Evolutionary conservation across 2,888 invertebrate genomes (phyloP).

Genomic region (Campopleginae sp.): DNA sequence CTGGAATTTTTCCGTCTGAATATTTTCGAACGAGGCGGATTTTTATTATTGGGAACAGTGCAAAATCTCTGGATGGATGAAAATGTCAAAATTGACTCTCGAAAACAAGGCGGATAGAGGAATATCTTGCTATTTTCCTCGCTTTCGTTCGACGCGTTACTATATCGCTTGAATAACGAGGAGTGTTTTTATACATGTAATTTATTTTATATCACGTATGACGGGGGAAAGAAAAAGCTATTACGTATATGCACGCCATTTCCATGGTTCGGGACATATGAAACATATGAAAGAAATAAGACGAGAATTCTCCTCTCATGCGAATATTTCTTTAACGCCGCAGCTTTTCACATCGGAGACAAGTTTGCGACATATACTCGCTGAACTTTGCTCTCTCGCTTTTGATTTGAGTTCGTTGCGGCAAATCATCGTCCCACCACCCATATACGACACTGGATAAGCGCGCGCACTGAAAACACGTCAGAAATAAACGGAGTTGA

Average conservation of each 20-base stretch:
- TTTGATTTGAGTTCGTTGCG: constrained; percentile 72
- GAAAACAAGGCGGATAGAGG: background rate
- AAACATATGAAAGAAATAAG: background rate
- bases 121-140: background rate
- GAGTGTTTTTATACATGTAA: background rate
- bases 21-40: too few species aligned
- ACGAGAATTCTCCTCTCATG: background rate
- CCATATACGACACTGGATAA: background rate
- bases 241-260: background rate
- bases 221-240: too few species aligned
- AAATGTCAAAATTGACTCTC: background rate
- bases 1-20: too few species aligned
- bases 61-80: background rate
- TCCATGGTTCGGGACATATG: background rate
- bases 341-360: background rate
- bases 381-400: background rate
- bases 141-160: background rate
- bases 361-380: background rate
- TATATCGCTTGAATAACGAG: background rate
- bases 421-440: constrained; percentile 66
- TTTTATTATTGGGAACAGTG: background rate
- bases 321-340: background rate
- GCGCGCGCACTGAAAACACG: background rate
- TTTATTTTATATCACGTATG: background rate
- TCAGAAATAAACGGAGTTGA: background rate